These are phyloP conservation scores for Homarus americanus DNA, from an alignment of 1,140 invertebrate genomes.

Conservation along the genomic window DNA sequence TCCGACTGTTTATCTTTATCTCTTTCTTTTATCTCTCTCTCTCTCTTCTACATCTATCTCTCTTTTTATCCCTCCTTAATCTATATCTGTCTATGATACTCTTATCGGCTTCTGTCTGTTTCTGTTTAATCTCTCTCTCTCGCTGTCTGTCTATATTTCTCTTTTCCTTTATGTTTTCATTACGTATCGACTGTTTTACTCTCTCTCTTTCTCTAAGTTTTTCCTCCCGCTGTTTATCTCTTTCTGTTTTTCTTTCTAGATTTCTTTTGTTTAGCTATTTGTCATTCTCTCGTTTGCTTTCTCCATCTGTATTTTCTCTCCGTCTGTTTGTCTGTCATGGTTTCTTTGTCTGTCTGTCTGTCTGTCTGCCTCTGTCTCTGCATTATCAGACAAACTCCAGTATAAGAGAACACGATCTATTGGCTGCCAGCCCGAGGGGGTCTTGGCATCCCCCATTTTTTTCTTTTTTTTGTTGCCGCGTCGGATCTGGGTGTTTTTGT, in stretches of 20 bases:
- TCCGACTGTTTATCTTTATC: background rate
- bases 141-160: background rate
- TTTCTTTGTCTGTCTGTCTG: background rate
- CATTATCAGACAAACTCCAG: background rate
- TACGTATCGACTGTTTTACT: too few species aligned
- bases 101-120: background rate
- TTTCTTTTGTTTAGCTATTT: too few species aligned
- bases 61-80: background rate
- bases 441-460: background rate
- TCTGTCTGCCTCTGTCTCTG: background rate
- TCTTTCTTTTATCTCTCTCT: conserved; percentile 15
- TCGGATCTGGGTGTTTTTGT: too few species aligned
- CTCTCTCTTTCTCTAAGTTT: too few species aligned
- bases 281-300: too few species aligned
- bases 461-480: too few species aligned
- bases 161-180: background rate
- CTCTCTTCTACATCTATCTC: background rate
- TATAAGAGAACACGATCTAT: conserved; percentile 2
- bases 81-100: too few species aligned
- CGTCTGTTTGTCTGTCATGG: too few species aligned
- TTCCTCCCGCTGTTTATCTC: too few species aligned
- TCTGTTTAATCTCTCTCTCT: background rate
- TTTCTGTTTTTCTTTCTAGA: too few species aligned
- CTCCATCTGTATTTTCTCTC: too few species aligned
- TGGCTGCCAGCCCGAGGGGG: background rate